These are phyloP conservation scores for Tonatia bakeri DNA, from an alignment of 2,113 vertebrate genomes.

Conservation along the genomic window DNA sequence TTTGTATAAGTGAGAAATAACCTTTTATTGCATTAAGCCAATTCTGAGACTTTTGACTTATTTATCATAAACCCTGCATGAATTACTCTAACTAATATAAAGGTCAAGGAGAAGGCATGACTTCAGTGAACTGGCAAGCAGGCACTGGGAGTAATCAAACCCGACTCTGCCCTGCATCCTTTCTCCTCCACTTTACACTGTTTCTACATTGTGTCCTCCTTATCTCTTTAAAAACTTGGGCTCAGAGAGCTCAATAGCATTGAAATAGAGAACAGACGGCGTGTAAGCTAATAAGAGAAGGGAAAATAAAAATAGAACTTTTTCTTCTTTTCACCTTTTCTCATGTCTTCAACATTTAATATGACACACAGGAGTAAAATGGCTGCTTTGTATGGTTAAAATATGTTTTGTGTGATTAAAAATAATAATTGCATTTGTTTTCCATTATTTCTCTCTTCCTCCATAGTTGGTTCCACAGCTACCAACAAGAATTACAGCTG, in stretches of 20 bases:
- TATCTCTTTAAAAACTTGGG: neutral
- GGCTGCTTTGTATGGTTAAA: neutral
- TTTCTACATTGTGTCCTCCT: neutral
- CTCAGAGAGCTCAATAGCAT: neutral
- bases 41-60: neutral
- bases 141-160: neutral
- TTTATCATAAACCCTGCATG: neutral
- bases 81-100: neutral
- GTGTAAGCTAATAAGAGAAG: neutral
- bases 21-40: neutral
- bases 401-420: neutral
- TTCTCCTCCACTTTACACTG: neutral
- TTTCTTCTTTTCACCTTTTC: neutral
- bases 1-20: neutral
- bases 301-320: neutral
- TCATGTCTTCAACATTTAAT: neutral
- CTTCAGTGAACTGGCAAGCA: neutral
- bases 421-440: neutral
- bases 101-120: neutral
- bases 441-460: neutral
- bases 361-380: neutral
- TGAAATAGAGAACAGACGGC: neutral
- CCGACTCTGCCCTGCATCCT: neutral
- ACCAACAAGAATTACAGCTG: neutral
- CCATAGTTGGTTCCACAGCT: neutral